These are phyloP conservation scores for Tursiops truncatus DNA, from an alignment of 2,113 vertebrate species.

Conservation along the genomic window DNA sequence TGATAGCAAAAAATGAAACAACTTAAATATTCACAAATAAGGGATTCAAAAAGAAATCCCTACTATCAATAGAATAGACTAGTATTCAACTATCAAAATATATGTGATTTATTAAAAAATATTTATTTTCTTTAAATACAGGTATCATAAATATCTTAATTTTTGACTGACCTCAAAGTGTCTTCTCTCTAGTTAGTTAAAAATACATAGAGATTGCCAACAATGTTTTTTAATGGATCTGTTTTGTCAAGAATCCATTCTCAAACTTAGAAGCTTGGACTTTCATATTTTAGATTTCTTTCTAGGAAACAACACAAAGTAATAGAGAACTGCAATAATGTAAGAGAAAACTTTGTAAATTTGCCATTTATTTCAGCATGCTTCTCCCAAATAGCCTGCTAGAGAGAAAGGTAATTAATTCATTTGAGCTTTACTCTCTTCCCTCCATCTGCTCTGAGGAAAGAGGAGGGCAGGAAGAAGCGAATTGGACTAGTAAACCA, in stretches of 20 bases:
- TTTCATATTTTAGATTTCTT: neutral
- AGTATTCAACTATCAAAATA: neutral
- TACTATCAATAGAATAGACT: neutral
- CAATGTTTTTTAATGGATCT: neutral
- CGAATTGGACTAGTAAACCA: neutral
- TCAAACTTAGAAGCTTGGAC: neutral
- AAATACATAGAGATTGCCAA: neutral
- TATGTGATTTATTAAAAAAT: neutral
- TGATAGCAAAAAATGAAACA: neutral
- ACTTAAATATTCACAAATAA: neutral
- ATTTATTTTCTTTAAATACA: neutral
- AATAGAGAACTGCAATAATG: neutral
- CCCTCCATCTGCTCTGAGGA: neutral
- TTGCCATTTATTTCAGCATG: conserved; percentile 2
- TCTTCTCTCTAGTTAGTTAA: neutral
- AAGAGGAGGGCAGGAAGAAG: neutral
- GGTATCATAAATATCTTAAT: neutral
- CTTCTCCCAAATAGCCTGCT: neutral
- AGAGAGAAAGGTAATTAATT: conserved; percentile 20
- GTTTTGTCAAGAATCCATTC: neutral
- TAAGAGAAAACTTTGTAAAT: neutral
- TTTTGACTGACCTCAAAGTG: neutral
- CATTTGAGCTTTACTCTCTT: conserved; percentile 19
- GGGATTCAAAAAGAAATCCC: neutral
- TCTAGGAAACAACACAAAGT: neutral